These are phyloP conservation scores for Zhengitettix transpicula DNA, from an alignment of 2,888 invertebrate species.

Conservation along the genomic window DNA sequence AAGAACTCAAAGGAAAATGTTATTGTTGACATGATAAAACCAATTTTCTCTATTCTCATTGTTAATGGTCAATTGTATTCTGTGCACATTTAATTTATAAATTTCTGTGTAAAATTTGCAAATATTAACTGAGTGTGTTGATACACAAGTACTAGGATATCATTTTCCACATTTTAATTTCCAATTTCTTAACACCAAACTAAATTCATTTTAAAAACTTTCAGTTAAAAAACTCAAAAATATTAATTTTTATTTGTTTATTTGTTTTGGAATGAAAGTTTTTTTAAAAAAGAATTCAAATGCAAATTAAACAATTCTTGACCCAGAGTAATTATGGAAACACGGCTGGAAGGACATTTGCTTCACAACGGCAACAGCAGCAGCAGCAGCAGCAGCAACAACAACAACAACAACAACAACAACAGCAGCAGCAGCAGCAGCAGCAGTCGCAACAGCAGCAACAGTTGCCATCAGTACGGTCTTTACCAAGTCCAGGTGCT, in stretches of 20 bases:
- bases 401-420: constrained; percentile 15
- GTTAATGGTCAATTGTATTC: not conserved
- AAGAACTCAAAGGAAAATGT: no score
- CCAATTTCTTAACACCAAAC: not conserved
- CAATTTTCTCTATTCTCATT: no score
- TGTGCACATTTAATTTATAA: not conserved
- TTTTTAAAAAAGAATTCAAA: not conserved
- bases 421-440: constrained; percentile 13
- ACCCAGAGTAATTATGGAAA: constrained; percentile 1
- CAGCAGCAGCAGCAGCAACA: constrained; percentile 7
- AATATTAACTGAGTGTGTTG: no score
- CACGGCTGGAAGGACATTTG: not conserved
- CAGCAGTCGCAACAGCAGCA: constrained; percentile 12
- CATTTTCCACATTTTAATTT: no score
- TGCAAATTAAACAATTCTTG: not conserved
- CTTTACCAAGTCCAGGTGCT: constrained; percentile 33
- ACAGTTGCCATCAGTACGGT: constrained; percentile 19
- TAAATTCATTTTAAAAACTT: not conserved
- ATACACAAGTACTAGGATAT: no score
- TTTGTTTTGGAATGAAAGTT: not conserved
- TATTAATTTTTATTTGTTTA: not conserved
- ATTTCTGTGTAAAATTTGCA: no score
- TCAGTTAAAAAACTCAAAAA: not conserved
- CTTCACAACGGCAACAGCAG: constrained; percentile 15
- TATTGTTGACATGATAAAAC: no score